phyloP scores from a whole-genome alignment of 2,113 vertebrate species.

The Budorcas taxicolor region DNA sequence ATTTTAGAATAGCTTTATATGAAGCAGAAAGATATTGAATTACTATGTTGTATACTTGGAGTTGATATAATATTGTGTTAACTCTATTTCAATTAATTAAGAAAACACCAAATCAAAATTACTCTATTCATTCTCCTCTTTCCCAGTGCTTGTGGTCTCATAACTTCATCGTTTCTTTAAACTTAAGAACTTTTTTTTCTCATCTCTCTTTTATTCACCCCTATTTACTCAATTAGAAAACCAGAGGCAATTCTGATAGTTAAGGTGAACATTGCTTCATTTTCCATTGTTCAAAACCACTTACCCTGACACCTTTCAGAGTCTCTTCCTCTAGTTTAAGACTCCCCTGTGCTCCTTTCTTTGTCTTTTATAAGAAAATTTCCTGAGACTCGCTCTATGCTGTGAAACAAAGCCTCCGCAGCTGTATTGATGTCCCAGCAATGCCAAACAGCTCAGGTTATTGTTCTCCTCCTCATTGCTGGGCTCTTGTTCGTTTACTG shows the following conservation, averaged over 20 bases:
- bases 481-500: conserved; percentile 28
- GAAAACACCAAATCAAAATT: not conserved
- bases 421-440: conserved; percentile 60
- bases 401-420: conserved; percentile 64
- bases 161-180: conserved; percentile 22
- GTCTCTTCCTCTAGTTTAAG: conserved; percentile 63
- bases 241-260: conserved; percentile 47
- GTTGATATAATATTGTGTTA: not conserved
- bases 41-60: not conserved
- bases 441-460: conserved; percentile 44
- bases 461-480: not conserved
- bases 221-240: conserved; percentile 54
- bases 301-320: conserved; percentile 72
- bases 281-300: conserved; percentile 71
- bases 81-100: not conserved
- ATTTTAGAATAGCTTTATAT: not conserved
- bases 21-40: not conserved
- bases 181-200: conserved; percentile 20
- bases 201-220: not conserved
- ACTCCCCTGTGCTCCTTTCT: conserved; percentile 55
- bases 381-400: conserved; percentile 63
- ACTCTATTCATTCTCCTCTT: not conserved
- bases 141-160: not conserved
- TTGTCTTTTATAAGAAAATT: conserved; percentile 69
- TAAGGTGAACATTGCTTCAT: conserved; percentile 63